phyloP scores from a whole-genome alignment of 2,888 invertebrate genomes.

The Sinodicranocentrus sp. region DNA sequence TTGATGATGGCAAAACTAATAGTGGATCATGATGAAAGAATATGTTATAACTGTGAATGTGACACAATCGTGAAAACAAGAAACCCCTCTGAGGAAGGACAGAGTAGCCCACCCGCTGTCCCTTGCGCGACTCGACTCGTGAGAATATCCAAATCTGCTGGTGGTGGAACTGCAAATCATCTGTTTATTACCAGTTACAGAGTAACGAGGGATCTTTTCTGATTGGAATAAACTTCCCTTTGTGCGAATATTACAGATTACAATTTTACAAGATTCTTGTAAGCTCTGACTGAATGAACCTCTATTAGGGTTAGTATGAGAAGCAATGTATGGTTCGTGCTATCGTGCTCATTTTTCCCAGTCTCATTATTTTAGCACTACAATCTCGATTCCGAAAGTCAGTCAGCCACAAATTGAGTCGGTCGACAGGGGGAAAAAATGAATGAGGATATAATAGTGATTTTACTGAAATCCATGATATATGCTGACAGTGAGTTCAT shows the following conservation, averaged over 20 bases:
- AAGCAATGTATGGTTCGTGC: not conserved
- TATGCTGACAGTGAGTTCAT: no score
- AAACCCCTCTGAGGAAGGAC: constrained; percentile 52
- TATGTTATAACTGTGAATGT: no score
- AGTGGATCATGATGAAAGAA: no score
- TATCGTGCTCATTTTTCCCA: not conserved
- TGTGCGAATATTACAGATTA: no score
- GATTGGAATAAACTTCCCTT: no score
- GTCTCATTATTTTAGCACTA: not conserved
- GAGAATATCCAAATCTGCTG: constrained; percentile 62
- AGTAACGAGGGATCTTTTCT: no score
- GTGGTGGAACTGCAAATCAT: not conserved
- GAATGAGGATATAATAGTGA: constrained; percentile 19
- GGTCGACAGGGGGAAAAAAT: constrained; percentile 12
- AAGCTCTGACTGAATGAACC: no score
- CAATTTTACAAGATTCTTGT: no score
- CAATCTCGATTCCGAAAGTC: constrained; percentile 17
- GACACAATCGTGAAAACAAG: constrained; percentile 14
- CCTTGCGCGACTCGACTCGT: constrained; percentile 68
- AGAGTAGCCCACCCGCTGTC: constrained; percentile 69
- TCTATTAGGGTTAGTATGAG: no score
- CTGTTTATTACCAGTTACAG: not conserved
- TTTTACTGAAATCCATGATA: no score
- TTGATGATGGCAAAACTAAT: no score
- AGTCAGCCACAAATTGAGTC: constrained; percentile 46